These are phyloP conservation scores for Selene dorsalis DNA, from an alignment of 2,797 vertebrate genomes.

Conservation along the genomic window DNA sequence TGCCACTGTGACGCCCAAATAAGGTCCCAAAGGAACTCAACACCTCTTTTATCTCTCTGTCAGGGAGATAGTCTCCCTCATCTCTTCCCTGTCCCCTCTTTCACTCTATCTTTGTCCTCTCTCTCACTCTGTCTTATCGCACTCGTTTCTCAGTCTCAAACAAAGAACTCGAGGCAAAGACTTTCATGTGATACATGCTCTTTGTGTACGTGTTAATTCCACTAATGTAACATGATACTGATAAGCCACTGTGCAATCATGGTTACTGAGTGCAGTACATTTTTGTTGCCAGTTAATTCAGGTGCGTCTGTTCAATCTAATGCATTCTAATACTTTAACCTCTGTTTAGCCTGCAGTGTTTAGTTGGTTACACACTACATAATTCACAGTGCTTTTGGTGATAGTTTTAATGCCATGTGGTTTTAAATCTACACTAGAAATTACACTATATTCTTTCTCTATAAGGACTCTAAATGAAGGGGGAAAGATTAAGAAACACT, in stretches of 20 bases:
- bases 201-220: conserved; percentile 34
- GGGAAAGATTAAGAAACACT: not conserved
- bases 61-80: conserved; percentile 67
- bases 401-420: not conserved
- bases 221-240: conserved; percentile 14
- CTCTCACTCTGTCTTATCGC: conserved; percentile 59
- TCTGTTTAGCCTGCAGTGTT: conserved; percentile 8
- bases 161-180: conserved; percentile 63
- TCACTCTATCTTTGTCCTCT: conserved; percentile 71
- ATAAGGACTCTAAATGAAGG: not conserved
- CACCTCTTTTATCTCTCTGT: conserved; percentile 81
- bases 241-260: conserved; percentile 23
- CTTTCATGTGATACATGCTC: conserved; percentile 66
- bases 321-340: not conserved
- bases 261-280: not conserved
- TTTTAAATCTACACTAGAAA: not conserved
- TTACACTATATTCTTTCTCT: not conserved
- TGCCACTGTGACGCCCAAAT: conserved; percentile 73
- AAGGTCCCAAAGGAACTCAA: conserved; percentile 77
- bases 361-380: conserved; percentile 7
- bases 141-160: conserved; percentile 60
- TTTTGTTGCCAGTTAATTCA: conserved; percentile 29
- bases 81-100: conserved; percentile 55
- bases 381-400: not conserved
- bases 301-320: not conserved